These are phyloP conservation scores for Tigriopus japonicus DNA, from an alignment of 1,140 invertebrate species.

Conservation along the genomic window DNA sequence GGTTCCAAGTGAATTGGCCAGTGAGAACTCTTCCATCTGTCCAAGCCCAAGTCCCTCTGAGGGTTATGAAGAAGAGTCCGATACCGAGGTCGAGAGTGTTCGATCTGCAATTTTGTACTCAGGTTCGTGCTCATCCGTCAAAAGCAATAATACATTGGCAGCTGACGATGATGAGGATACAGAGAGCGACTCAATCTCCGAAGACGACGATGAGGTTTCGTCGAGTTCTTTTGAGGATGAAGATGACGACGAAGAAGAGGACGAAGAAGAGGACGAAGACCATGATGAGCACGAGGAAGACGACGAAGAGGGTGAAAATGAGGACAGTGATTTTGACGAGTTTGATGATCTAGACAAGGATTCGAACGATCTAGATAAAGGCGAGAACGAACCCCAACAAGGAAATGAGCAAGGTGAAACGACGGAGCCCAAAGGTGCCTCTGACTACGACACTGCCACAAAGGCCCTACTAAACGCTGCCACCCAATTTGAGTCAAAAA, in stretches of 20 bases:
- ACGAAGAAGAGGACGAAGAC: not conserved
- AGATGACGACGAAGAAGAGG: not conserved
- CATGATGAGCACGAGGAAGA: not conserved
- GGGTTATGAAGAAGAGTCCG: not conserved
- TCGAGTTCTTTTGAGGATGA: not conserved
- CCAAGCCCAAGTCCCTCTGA: not conserved
- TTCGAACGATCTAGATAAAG: no score
- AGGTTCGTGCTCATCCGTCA: not conserved
- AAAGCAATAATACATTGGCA: not conserved
- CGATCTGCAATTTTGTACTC: not conserved
- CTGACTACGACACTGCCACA: no score
- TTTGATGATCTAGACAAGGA: no score
- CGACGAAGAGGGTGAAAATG: not conserved
- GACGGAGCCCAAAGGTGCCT: no score
- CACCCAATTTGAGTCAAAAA: no score
- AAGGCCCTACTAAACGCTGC: no score
- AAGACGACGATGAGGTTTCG: not conserved
- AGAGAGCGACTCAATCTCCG: not conserved
- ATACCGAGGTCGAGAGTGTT: not conserved
- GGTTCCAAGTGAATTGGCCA: slow-evolving; percentile 5
- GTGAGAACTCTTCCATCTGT: not conserved
- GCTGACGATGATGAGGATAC: not conserved
- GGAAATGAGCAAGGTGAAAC: no score
- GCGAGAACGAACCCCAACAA: no score
- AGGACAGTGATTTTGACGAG: not conserved